These are phyloP conservation scores for Eulimnadia texana DNA, from an alignment of 1,140 invertebrate species.

Conservation along the genomic window DNA sequence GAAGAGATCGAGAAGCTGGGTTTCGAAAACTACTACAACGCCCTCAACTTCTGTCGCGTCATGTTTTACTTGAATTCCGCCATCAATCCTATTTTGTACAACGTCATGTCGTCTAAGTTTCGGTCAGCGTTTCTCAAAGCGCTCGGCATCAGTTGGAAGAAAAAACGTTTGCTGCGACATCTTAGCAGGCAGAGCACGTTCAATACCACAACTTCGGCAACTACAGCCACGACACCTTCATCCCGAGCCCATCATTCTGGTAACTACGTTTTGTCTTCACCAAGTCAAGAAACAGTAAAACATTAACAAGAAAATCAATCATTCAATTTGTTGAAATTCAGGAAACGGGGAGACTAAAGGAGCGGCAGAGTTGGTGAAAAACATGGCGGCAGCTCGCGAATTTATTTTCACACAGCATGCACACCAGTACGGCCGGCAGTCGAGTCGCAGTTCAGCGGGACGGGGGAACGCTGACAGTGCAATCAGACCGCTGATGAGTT, in stretches of 20 bases:
- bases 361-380: not conserved
- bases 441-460: not conserved
- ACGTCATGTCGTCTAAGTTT: constrained; percentile 61
- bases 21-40: constrained; percentile 62
- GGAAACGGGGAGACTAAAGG: not conserved
- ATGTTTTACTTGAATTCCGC: constrained; percentile 81
- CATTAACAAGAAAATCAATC: not conserved
- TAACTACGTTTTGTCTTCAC: too few relatives aligned
- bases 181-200: constrained; percentile 25
- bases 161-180: constrained; percentile 21
- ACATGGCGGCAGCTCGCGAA: not conserved
- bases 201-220: constrained; percentile 22
- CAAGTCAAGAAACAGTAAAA: not conserved
- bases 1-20: constrained; percentile 48
- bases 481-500: not conserved
- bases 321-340: not conserved
- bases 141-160: constrained; percentile 20
- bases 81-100: constrained; percentile 75
- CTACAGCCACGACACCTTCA: constrained; percentile 19
- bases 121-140: constrained; percentile 54
- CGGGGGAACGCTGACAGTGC: not conserved
- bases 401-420: not conserved
- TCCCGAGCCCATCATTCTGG: constrained; percentile 7
- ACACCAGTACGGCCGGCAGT: not conserved
- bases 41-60: constrained; percentile 69